Evolutionary conservation across 2,797 vertebrate genomes (phyloP), one percentile per base, ranked within the genome.

Genomic region (Bucorvus abyssinicus): DNA sequence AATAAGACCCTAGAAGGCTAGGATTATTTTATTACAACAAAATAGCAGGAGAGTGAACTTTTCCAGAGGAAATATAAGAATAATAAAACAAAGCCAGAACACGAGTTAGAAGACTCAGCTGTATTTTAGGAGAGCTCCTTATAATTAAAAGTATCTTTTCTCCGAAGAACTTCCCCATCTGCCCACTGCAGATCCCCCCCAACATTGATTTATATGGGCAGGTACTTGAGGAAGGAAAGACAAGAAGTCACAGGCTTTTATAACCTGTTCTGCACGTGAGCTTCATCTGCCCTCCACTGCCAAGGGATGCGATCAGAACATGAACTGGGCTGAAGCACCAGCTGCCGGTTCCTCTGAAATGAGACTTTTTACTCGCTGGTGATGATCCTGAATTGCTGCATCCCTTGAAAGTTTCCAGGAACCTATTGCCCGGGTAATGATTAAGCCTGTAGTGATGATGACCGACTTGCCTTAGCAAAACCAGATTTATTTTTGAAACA

Each of bases 1-100:
- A 96, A 78, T 79, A 69, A 86, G 71, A 91, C 86, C 84, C 69
- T 92, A 91, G 82, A 90, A 94, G 80, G 61, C 32, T 91, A 42
- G 65, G 65, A 83, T 97, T 94, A 83, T 91, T 92, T 91, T 91
- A 90, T 96, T 87, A 92, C 70, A 90, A 93, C 49, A 95, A 90
- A 93, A 92, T 5, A 30, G 94, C 71, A 83, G 91, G 78, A 85
- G 40, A 92, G 81, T 75, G 84, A 87, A 87, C 61, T 93, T 92
- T 92, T 96, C 68, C 75, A 92, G 90, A 57, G 84, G 68, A 94
- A 95, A 68, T 75, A 87, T 75, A 87, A 93, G 59, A 89, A 77
- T 50, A 92, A 90, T 7, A 70, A 87, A 93, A 42, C 42, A 91
- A 75, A 95, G 30, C 56, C 76, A 84, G 87, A 78, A 68, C 59